Base-by-base conservation (phyloP, 2,888 invertebrate species). In the Caenorhabditis sp. region DNA sequence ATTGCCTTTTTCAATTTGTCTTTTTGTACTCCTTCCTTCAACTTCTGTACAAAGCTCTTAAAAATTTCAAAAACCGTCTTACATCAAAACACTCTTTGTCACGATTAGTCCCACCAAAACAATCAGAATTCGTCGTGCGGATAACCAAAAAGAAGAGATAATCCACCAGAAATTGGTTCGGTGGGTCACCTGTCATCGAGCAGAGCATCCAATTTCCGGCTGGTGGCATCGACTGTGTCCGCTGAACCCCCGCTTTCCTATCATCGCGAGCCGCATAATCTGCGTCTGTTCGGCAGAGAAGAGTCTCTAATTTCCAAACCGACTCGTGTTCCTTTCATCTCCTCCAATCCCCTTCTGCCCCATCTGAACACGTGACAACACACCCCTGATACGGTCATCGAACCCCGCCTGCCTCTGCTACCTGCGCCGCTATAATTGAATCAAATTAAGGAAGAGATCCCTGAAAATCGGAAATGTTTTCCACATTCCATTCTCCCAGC, bases 391-490 rank as follows among this genome's bases (percentile, higher is more conserved):
- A 72, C 62, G 71, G 71, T 72, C 24, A 72, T 56, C 71, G 56
- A 64, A 71, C 55, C 71, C 71, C 71, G 55, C 71, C 28, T 53
- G 8, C n/a, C 4, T 13, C 24, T 22, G 50, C 15, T 40, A 40
- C 40, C 40, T 53, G 53, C 26, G 61, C 47, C 61, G 44, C 40
- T 51, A 44, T 72, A 72, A 72, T 72, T 72, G 64, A 72, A 64
- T 72, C 71, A 47, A 72, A 72, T 72, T 72, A 64, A 53, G 56
- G 35, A 64, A 44, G 62, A 71, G 61, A 70, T 60, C 60, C 71
- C 64, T 56, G 71, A 71, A 64, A 72, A 72, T 64, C 71, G 71
- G 71, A 72, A 72, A 64, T 72, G 71, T 70, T 70, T 44, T 50
- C 35, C 44, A 53, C 64, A 72, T 72, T 72, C 62, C 71, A 40